Base-by-base conservation (phyloP, 2,888 invertebrate genomes). In the Drosophila recens region DNA sequence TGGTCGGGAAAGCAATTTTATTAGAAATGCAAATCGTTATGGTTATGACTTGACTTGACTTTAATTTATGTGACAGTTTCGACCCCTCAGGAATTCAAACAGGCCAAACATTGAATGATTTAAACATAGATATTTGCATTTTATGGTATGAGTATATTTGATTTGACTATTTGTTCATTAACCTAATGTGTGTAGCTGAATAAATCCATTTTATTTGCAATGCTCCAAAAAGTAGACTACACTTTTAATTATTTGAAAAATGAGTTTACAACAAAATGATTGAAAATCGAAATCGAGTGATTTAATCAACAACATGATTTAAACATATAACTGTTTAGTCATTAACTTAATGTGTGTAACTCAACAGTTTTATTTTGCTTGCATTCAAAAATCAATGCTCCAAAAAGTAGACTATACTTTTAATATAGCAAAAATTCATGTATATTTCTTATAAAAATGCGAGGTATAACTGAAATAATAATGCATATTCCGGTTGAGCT, bases 11-110 rank as follows among this genome's bases (percentile, higher is more conserved):
- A 33, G 46, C 36, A 49, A 57, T 58, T 69, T 72, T 63, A 77
- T 75, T 63, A 67, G 72, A 73, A 75, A 78, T 83, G 75, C 75
- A 82, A 82, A 82, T 82, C 73, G 71, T 75, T 66, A 70, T 72
- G 80, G 69, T 49, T 75, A 63, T 66, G 64, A 51, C 58, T 52
- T 66, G 64, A 51, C 58, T 52, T 52, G 66, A 6, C 59, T 45
- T 71, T 67, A 68, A 82, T 64, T 79, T 73, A 73, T 82, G 65
- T 71, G 67, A 62, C 43, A 67, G 38, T 51, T 53, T 36, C 20
- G 30, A 13, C 8, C 38, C 4, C 33, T 3, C 1, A 9, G 30
- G 17, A 48, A 27, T n/a, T 36, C 49, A 43, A 51, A 30, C 49
- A 30, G 46, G 8, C 34, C 30, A 40, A 38, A 56, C 20, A 45